A percentile compares a stretch with the other conserved stretches of the same genome.
Evolutionary conservation across 2,888 invertebrate genomes (phyloP).

Genomic region (Plebejus anna): DNA sequence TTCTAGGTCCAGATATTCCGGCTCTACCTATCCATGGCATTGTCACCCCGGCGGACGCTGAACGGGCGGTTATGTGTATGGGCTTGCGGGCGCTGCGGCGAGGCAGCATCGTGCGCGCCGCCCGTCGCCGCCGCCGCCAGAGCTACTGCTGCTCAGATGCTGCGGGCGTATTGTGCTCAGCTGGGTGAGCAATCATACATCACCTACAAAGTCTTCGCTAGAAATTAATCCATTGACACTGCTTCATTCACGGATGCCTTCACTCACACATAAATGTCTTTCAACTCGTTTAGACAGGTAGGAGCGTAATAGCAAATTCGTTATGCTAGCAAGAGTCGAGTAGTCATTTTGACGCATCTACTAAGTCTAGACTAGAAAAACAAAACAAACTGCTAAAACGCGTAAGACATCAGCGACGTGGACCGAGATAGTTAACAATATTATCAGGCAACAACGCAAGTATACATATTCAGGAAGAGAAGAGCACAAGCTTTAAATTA

Average conservation of each 20-base stretch:
- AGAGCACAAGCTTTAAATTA: background rate
- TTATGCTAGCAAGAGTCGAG: too few relatives aligned
- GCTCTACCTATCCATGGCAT: slow-evolving; percentile 91
- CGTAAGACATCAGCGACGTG: too few relatives aligned
- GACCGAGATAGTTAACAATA: too few relatives aligned
- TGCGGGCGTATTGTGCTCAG: slow-evolving; percentile 91
- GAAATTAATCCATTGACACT: too few relatives aligned
- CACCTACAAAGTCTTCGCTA: background rate
- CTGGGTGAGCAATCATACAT: slow-evolving; percentile 74
- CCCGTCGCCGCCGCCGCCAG: slow-evolving; percentile 92
- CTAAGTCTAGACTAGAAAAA: too few relatives aligned
- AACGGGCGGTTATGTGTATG: slow-evolving; percentile 94
- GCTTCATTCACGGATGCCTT: too few relatives aligned
- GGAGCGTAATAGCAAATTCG: too few relatives aligned
- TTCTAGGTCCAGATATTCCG: slow-evolving; percentile 81
- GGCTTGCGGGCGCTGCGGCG: slow-evolving; percentile 90
- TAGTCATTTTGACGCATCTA: too few relatives aligned
- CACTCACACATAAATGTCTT: too few relatives aligned
- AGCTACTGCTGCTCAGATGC: slow-evolving; percentile 93
- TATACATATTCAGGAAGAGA: background rate
- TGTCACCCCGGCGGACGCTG: slow-evolving; percentile 92
- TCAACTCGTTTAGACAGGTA: too few relatives aligned
- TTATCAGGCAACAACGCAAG: too few relatives aligned
- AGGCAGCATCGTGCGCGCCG: slow-evolving; percentile 88
- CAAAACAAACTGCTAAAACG: too few relatives aligned